Conservation (phyloP, 2,113 vertebrate genomes). For the Cololabis saira region DNA sequence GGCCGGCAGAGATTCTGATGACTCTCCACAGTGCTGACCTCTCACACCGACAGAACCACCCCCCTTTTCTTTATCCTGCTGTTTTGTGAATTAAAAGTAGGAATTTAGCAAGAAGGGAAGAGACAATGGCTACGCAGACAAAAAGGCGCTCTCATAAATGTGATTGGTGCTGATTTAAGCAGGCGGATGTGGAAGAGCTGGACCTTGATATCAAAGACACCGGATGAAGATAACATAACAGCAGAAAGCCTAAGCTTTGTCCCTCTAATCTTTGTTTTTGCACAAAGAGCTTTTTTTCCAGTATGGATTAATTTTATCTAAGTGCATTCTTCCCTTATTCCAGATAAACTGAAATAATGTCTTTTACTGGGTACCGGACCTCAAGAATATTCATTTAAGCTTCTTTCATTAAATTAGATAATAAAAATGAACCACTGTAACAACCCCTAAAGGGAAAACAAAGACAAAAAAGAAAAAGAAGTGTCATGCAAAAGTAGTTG, state of each 20-base stretch:
- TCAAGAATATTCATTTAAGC: no score
- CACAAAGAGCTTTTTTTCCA: constrained; percentile 1
- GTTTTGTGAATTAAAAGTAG: constrained; percentile 28
- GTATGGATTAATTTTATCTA: constrained; percentile 22
- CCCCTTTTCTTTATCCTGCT: constrained; percentile 49
- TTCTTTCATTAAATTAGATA: no score
- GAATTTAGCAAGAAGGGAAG: constrained; percentile 10
- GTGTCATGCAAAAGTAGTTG: no score
- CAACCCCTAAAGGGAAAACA: no score
- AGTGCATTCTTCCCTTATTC: neutral
- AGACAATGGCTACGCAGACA: constrained; percentile 16
- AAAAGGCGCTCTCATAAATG: constrained; percentile 12
- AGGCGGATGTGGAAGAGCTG: constrained; percentile 19
- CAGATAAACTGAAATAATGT: no score
- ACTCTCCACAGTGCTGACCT: constrained; percentile 56
- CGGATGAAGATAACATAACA: constrained; percentile 25
- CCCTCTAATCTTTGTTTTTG: constrained; percentile 21
- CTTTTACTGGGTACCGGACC: no score
- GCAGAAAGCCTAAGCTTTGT: constrained; percentile 13
- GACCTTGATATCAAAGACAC: constrained; percentile 29
- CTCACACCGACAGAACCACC: constrained; percentile 50
- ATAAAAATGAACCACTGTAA: no score
- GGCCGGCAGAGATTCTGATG: constrained; percentile 44
- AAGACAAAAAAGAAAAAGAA: no score
- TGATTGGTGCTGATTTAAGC: constrained; percentile 36